Base-by-base conservation (phyloP, 2,797 vertebrate genomes). In the Rousettus madagascariensis region DNA sequence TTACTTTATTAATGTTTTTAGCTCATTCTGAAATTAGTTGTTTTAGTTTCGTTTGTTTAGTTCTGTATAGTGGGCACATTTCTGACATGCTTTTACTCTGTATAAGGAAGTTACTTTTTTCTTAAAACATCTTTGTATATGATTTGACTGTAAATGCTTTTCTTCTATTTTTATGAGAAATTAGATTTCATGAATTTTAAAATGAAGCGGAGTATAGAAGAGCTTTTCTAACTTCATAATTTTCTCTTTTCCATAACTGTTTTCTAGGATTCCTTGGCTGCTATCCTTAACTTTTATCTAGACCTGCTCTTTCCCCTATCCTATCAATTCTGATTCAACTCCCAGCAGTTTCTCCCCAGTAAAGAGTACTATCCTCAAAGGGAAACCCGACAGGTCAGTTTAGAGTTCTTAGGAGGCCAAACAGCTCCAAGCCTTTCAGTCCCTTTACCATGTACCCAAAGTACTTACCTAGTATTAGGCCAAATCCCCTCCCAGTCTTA, bases 401-500 rank as follows among this genome's bases (percentile, higher is more conserved):
- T 41, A 77, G 63, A 86, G 28, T 77, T 90, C 69, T 78, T 61
- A 77, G 55, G 19, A 6, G 3, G 11, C 13, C 43, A 91, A 85
- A 91, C 9, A 82, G n/a, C 38, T 91, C 30, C 66, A 95, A 49
- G n/a, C 0, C 19, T 53, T 93, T 85, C 24, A 85, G n/a, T 78
- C 17, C 41, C 69, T 77, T n/a, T 95, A 80, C 30, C 20, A 36
- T 65, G 20, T 93, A 57, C 30, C 49, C 36, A 71, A 80, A 72
- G 38, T 30, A 94, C 10, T 61, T 30, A 75, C 3, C 46, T 19
- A 84, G 38, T 49, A 78, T 1, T 82, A 20, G 16, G 38, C 75
- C 38, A 97, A 85, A 87, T 75, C 38, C 74, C 57, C 91, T 97
- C 36, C 86, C 57, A 82, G 30, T 79, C 82, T 72, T 91, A 86